Evolutionary conservation across 2,888 invertebrate genomes (phyloP).

Genomic region (Spilosoma lubricipeda): DNA sequence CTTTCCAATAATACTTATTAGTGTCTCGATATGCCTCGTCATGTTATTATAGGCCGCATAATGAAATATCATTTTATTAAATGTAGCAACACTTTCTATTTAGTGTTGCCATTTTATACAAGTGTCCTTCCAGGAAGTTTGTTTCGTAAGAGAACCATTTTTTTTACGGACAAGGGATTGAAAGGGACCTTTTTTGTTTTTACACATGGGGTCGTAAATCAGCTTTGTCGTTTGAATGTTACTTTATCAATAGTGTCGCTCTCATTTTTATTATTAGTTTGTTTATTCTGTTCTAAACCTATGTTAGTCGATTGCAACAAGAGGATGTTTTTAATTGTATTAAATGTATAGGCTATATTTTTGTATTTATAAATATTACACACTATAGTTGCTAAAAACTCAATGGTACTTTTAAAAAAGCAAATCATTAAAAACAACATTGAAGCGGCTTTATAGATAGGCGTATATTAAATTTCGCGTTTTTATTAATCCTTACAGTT

Average conservation of each 20-base stretch:
- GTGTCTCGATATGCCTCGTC: constrained; percentile 69
- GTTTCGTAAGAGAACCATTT: constrained; percentile 40
- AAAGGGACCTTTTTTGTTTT: constrained; percentile 47
- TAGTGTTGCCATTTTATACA: constrained; percentile 48
- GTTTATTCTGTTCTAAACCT: constrained; percentile 38
- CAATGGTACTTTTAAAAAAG: not conserved
- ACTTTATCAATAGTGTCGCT: constrained; percentile 41
- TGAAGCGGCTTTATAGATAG: not conserved
- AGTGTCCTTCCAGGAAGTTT: constrained; percentile 56
- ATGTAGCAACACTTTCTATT: constrained; percentile 65
- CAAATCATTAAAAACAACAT: constrained; percentile 12
- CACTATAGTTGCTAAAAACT: not conserved
- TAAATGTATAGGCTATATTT: no score
- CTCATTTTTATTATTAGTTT: constrained; percentile 42
- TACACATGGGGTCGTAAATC: constrained; percentile 50
- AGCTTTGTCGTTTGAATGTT: constrained; percentile 45
- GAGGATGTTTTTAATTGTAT: not conserved
- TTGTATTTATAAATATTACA: not conserved
- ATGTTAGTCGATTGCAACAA: constrained; percentile 18
- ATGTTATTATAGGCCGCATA: constrained; percentile 74
- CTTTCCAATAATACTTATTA: constrained; percentile 79
- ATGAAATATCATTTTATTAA: constrained; percentile 74
- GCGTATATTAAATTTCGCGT: not conserved
- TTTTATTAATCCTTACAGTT: constrained; percentile 16
- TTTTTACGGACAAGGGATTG: constrained; percentile 48